Base-by-base conservation (phyloP, 2,797 vertebrate species). In the Antrozous pallidus region DNA sequence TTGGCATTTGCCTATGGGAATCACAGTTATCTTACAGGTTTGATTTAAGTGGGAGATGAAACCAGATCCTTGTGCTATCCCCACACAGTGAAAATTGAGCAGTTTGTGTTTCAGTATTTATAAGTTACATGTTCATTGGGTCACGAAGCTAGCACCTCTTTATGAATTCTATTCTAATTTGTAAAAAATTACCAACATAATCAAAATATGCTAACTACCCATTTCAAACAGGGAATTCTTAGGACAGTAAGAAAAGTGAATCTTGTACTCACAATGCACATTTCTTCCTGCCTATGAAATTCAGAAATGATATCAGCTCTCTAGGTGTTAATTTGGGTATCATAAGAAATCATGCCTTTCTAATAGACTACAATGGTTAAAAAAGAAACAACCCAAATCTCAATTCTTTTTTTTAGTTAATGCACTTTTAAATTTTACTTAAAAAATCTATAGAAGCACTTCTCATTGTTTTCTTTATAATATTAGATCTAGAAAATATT, bases 331-430 rank as follows among this genome's bases (percentile, higher is more conserved):
- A 26, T 71, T 67, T 78, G 12, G n/a, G 4, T 22, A 61, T 24
- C 33, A 5, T 36, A 36, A 45, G 63, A 69, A 88, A 47, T 54
- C 2, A 2, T 20, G 40, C 49, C 2, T 17, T 78, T 33, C 31
- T 73, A 36, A 13, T 18, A 54, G 33, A 20, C 13, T 54, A 7
- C 51, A 11, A 1, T 70, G 47, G 78, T 28, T 24, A 22, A 33
- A 24, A 58, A 75, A n/a, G 24, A n/a, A 49, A 65, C 67, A 42
- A 58, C 9, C 33, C 12, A n/a, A 0, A 31, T 51, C 38, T 54
- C 31, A 58, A 58, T 79, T 9, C 24, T 47, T 91, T 10, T 88
- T 79, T 88, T 38, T 91, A 14, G 89, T 26, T 90, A 22, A 36
- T 11, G 16, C 2, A 10, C 16, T 65, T 81, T 51, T 16, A 24